Base-by-base conservation (phyloP, 2,113 vertebrate species). In the Rhizomys pruinosus region DNA sequence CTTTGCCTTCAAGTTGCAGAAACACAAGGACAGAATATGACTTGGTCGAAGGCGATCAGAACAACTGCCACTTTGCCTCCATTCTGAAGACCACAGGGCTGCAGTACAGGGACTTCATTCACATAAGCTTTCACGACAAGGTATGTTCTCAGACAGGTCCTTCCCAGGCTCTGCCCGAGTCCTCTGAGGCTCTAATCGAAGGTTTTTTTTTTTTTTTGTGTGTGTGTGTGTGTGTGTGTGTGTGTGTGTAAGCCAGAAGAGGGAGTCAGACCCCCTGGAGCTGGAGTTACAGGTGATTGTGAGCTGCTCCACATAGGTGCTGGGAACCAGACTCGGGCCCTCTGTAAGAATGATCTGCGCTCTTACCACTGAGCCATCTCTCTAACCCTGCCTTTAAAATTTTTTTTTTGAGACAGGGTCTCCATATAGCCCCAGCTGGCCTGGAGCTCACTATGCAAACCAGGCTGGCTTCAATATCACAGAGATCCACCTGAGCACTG, bases 101-200 rank as follows among this genome's bases (percentile, higher is more conserved):
- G 39, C 99, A 99, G 97, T 99, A 99, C 97, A 97, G 99, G 96
- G 99, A 99, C 96, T 99, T 99, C 97, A 99, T 99, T 96, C 97
- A 99, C 84, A 98, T 99, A 96, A 99, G 99, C 97, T 99, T 99
- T 84, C 99, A 99, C 78, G 99, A 99, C 98, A 99, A 99, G 99
- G 99, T 99, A 94, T 4, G 2, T 59, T 32, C 1, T 29, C 5
- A 7, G 1, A 1, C 9, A 3, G 4, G 12, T 8, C 27, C 59
- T 29, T 12, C 0, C 11, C 22, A 15, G n/a, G 19, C 32, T 13
- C 23, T 71, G 88, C 52, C 79, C 12, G 17, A 34, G 59, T 23
- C 69, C 79, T 39, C 19, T 8, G 52, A 9, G 55, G 23, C 68
- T 72, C 55, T 63, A 57, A n/a, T 63, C 7, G 55, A 34, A 39